Base-by-base conservation (phyloP, 2,113 vertebrate genomes). In the Protobothrops flavoviridis region DNA sequence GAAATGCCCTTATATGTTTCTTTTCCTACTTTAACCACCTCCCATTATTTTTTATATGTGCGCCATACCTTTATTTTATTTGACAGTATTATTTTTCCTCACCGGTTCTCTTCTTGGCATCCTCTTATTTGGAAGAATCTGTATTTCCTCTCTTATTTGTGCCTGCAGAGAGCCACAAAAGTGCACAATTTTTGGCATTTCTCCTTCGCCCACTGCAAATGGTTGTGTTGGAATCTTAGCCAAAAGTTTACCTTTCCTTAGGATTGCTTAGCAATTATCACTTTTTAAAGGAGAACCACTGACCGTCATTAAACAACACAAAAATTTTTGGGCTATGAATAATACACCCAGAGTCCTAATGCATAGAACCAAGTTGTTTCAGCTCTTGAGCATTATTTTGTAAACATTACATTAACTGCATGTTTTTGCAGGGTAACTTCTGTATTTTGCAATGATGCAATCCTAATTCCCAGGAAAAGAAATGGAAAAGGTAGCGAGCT, bases 281-380 rank as follows among this genome's bases (percentile, higher is more conserved):
- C 5, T 33, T 91, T 86, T 93, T 91, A 94, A 90, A 81, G 93
- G 24, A 11, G 29, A 48, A 87, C 24, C 45, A 29, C 48, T 91
- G 45, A 4, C 64, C 7, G 39, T 95, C 94, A 74, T 93, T 95
- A 92, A 57, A 61, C 74, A 96, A 50, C 2, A 3, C 53, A 53
- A 43, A 29, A 50, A 50, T 53, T 48, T 87, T 94, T 93, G 64
- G 52, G 50, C 85, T 74, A 17, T 17, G 86, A 53, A 43, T 0
- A 90, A 57, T 57, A 0, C 43, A 4, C 26, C 55, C 94, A 91
- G 2, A 91, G 29, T 91, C 48, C 91, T 91, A 48, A 3, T 92
- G 87, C 26, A 85, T 57, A 7, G 90, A 33, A 5, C 12, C 64
- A 57, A 93, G 92, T 50, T 52, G 0, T 5, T 7, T 85, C 33